Conservation (phyloP, 2,113 vertebrate genomes). For the cat (Felis catus) region DNA sequence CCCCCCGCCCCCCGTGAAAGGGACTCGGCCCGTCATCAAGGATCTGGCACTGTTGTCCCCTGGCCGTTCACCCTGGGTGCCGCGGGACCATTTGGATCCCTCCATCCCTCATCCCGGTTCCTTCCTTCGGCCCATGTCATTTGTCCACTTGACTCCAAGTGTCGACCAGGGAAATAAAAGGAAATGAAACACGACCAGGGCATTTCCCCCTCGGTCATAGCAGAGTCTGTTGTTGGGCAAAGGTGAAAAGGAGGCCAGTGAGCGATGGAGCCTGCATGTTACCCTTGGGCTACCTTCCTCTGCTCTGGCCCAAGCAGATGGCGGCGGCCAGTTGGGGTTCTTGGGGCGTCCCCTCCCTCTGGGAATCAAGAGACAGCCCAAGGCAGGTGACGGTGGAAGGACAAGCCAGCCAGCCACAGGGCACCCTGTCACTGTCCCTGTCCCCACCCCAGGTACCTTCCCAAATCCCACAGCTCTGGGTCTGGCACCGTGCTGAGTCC, state of each 20-base stretch:
- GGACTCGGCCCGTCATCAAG: background rate
- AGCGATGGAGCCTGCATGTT: background rate
- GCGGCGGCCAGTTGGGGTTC: accelerated
- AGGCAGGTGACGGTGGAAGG: background rate
- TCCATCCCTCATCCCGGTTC: background rate
- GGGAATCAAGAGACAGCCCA: background rate
- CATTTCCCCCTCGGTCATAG: accelerated
- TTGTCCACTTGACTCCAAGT: constrained; percentile 40
- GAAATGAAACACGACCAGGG: background rate
- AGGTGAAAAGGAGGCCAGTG: background rate
- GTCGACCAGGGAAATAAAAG: constrained; percentile 36
- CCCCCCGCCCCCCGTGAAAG: background rate
- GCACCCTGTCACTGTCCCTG: background rate
- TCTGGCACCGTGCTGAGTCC: background rate
- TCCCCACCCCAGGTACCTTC: too few relatives aligned
- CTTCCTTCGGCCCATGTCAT: background rate
- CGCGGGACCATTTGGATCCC: accelerated
- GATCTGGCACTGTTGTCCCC: background rate
- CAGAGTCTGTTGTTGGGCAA: background rate
- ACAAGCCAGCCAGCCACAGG: background rate
- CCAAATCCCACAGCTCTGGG: background rate
- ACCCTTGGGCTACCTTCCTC: background rate
- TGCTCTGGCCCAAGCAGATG: background rate
- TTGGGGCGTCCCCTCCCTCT: background rate
- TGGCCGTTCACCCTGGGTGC: background rate